Evolutionary conservation across 2,797 vertebrate genomes (phyloP).

Genomic region (Spinus pinus): DNA sequence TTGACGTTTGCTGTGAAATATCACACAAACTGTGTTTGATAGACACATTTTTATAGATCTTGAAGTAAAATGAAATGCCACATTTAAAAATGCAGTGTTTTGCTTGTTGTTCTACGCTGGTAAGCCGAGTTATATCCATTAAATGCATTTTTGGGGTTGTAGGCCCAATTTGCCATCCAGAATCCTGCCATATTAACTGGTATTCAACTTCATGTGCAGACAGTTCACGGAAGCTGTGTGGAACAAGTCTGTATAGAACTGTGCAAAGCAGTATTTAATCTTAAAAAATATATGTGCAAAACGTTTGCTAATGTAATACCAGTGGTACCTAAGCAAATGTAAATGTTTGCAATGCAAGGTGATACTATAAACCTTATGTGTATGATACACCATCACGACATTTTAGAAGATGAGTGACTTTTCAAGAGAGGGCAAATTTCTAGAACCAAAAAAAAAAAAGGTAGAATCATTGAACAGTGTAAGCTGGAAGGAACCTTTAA

Average conservation of each 20-base stretch:
- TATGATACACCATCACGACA: background rate
- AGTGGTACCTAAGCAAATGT: background rate
- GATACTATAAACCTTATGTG: background rate
- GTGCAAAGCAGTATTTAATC: background rate
- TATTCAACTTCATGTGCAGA: background rate
- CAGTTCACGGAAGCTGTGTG: background rate
- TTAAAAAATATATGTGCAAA: background rate
- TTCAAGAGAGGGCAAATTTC: background rate
- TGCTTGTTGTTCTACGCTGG: background rate
- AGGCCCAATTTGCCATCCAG: background rate
- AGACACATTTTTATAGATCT: background rate
- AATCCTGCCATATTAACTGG: background rate
- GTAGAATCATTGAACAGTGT: background rate
- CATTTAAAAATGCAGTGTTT: background rate
- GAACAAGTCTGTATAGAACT: background rate
- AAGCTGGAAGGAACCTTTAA: background rate
- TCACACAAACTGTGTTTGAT: background rate
- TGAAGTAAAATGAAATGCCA: background rate
- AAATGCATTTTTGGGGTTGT: background rate
- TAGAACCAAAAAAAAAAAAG: background rate
- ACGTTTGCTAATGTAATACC: background rate
- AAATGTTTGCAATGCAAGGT: background rate
- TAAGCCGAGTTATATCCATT: background rate
- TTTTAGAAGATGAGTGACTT: background rate
- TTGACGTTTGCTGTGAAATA: conserved; percentile 3